These are phyloP conservation scores for Pardalotus punctatus DNA, from an alignment of 2,113 vertebrate genomes.

Conservation along the genomic window DNA sequence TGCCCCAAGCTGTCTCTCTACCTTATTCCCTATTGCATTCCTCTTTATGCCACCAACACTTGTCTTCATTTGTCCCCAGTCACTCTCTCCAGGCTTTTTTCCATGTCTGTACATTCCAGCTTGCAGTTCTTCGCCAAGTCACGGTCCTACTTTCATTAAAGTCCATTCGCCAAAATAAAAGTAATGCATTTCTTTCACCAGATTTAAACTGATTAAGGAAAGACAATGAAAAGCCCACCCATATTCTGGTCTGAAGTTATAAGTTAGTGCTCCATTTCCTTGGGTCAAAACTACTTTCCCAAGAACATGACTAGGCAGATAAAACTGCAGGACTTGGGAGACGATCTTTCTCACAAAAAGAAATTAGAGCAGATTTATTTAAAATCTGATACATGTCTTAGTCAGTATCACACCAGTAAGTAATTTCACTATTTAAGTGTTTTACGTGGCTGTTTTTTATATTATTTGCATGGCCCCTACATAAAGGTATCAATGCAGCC, in stretches of 20 bases:
- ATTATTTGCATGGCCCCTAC: background rate
- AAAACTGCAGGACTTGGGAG: background rate
- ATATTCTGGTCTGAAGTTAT: background rate
- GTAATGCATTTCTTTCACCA: background rate
- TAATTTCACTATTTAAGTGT: background rate
- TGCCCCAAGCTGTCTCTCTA: background rate
- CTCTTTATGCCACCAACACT: conserved; percentile 1
- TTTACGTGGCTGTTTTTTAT: background rate
- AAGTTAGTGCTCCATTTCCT: background rate
- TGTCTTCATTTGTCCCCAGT: background rate
- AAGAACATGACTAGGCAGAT: background rate
- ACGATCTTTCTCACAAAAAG: background rate
- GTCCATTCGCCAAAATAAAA: background rate
- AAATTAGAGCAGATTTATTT: background rate
- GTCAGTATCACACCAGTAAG: background rate
- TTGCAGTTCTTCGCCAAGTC: background rate
- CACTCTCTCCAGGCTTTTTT: conserved; percentile 1
- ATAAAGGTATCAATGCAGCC: background rate
- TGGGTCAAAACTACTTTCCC: background rate
- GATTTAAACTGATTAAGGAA: background rate
- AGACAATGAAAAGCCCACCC: background rate
- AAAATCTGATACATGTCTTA: background rate
- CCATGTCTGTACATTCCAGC: background rate
- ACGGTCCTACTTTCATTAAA: background rate
- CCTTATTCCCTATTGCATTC: background rate